Evolutionary conservation across 2,113 vertebrate species (phyloP), one percentile per base, ranked within the genome.

Genomic region (Oryzias curvinotus): DNA sequence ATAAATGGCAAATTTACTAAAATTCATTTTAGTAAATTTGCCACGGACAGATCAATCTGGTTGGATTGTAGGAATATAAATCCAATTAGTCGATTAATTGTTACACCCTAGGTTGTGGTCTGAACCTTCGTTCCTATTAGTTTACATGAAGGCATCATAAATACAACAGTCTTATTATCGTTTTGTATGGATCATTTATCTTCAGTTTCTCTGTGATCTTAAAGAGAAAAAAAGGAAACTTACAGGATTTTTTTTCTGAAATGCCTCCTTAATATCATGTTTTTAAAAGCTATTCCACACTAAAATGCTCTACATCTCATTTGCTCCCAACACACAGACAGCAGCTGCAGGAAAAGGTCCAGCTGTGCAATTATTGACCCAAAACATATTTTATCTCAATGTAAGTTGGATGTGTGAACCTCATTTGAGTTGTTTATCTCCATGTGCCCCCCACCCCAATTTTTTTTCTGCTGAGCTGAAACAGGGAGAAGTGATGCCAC

Each of bases 371-470:
- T 14, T 45, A 18, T 14, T 45, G 28, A 51, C 30, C 54, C 46
- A 48, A 62, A 58, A 65, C 4, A 4, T 46, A 36, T 36, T 49
- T 36, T 2, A 49, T 19, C 58, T 71, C 1, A 43, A 16, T 42
- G 46, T 18, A 49, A 62, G 19, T 16, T 4, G 3, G 14, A 14
- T 51, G 48, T 55, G 23, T 21, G 17, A 51, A 57, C 45, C 44
- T 14, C 19, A 30, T 62, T 16, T 41, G 25, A 71, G 25, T 25
- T 26, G 13, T 81, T 64, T 46, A 17, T 63, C 18, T 64, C 19
- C 14, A 30, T 17, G 66, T 58, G 12, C 13, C 16, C 19, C 16
- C 16, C 53, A 50, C 21, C 1, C 18, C 19, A 10, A 57, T 45
- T 36, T 26, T 14, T 62, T 44, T 17, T 56, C 49, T 41, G 52